A percentile compares a stretch with the other conserved stretches of the same genome.
Conservation (phyloP, 1,140 invertebrate species). For the Harlomillsia oculata region DNA sequence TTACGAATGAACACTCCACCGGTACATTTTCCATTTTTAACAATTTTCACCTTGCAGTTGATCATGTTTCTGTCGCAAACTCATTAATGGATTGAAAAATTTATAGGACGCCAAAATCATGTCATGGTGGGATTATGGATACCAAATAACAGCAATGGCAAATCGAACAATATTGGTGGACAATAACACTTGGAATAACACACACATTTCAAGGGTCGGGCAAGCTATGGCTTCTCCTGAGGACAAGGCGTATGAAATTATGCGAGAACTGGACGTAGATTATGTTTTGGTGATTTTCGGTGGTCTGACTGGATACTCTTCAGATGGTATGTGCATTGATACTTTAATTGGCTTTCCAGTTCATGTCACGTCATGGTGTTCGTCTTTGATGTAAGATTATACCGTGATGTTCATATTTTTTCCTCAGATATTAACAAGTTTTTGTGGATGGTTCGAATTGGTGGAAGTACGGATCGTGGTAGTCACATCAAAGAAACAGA, state of each 20-base stretch:
- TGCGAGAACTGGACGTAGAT: conserved; percentile 92
- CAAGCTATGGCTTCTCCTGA: conserved; percentile 96
- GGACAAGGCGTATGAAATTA: conserved; percentile 94
- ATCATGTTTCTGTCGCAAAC: background rate
- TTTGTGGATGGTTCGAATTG: conserved; percentile 98
- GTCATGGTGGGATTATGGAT: conserved; percentile 99
- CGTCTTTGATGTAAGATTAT: conserved; percentile 3
- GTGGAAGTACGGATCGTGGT: conserved; percentile 87
- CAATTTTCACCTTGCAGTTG: conserved; percentile 20
- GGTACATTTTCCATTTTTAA: background rate
- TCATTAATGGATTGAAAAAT: background rate
- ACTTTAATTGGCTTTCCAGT: background rate
- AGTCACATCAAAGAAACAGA: conserved; percentile 91
- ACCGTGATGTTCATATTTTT: conserved; percentile 6
- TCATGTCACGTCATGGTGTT: background rate
- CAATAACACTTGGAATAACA: conserved; percentile 99
- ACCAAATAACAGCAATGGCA: conserved; percentile 98
- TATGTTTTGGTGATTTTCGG: conserved; percentile 98
- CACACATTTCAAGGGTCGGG: conserved; percentile 91
- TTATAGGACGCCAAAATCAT: conserved; percentile 76
- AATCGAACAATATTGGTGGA: conserved; percentile 97
- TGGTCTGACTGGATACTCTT: conserved; percentile 94
- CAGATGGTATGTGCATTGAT: conserved; percentile 62
- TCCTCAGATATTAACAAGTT: conserved; percentile 90
- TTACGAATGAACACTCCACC: conserved; percentile 86